Evolutionary conservation across 2,113 vertebrate genomes (phyloP).

Genomic region (Ctenomys sociabilis): DNA sequence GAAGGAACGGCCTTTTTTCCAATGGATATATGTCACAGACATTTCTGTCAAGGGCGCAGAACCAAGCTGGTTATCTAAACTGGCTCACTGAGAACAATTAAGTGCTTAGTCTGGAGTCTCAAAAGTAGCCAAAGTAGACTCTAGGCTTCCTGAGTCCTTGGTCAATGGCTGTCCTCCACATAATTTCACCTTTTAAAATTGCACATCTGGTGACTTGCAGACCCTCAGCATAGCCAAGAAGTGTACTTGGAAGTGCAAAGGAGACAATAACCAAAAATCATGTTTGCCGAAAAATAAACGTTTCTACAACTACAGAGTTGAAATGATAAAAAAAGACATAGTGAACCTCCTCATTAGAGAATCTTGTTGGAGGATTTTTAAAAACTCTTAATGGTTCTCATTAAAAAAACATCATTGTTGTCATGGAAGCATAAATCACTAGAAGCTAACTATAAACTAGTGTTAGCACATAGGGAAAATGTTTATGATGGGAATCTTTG

Average conservation of each 20-base stretch:
- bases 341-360: conserved; percentile 2
- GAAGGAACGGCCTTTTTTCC: neutral
- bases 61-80: conserved; percentile 5
- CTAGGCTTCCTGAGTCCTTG: neutral
- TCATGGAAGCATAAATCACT: neutral
- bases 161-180: neutral
- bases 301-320: neutral
- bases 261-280: neutral
- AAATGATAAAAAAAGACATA: conserved; percentile 6
- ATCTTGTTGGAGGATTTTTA: neutral
- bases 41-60: neutral
- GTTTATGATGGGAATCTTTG: conserved; percentile 27
- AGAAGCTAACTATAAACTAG: neutral
- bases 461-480: neutral
- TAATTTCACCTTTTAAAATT: neutral
- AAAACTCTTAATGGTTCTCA: neutral
- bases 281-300: neutral
- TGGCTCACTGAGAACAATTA: neutral
- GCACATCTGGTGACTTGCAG: neutral
- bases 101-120: neutral
- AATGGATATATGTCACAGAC: neutral
- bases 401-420: neutral
- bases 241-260: neutral
- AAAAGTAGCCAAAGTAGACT: neutral
- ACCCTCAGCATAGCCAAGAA: neutral